These are phyloP conservation scores for Pelusios castaneus DNA, from an alignment of 2,113 vertebrate species.

Conservation along the genomic window DNA sequence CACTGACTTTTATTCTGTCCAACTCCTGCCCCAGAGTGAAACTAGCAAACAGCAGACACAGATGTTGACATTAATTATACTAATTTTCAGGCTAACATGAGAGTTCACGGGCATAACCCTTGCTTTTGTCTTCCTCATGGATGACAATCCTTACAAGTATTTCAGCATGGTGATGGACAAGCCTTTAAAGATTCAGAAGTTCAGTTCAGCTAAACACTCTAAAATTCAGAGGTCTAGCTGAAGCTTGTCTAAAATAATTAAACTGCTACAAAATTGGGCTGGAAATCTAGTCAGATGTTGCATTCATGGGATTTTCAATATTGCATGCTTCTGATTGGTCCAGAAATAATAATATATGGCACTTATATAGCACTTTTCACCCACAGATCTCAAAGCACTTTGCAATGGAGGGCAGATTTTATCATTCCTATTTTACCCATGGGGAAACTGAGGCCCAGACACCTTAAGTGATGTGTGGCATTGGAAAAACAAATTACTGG, in stretches of 20 bases:
- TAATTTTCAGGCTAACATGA: not conserved
- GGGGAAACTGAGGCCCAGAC: not conserved
- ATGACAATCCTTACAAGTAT: not conserved
- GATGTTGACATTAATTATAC: not conserved
- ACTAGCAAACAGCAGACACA: not conserved
- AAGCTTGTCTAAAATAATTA: accelerated
- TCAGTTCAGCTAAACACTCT: not conserved
- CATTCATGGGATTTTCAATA: not conserved
- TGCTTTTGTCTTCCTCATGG: not conserved
- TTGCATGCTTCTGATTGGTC: not conserved
- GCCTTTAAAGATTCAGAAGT: not conserved
- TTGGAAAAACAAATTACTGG: not conserved
- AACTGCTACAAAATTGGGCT: not conserved
- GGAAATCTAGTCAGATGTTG: not conserved
- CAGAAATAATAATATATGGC: not conserved
- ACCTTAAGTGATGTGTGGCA: not conserved
- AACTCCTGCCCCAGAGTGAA: not conserved
- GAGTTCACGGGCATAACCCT: not conserved
- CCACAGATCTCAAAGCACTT: not conserved
- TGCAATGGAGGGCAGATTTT: not conserved
- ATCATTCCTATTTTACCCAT: not conserved
- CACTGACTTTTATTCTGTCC: not conserved
- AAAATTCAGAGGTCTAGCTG: not conserved
- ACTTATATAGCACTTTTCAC: not conserved
- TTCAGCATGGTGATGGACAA: not conserved